Evolutionary conservation across 2,113 vertebrate species (phyloP), one percentile per base, ranked within the genome.

Genomic region (Campylomormyrus tamandua): DNA sequence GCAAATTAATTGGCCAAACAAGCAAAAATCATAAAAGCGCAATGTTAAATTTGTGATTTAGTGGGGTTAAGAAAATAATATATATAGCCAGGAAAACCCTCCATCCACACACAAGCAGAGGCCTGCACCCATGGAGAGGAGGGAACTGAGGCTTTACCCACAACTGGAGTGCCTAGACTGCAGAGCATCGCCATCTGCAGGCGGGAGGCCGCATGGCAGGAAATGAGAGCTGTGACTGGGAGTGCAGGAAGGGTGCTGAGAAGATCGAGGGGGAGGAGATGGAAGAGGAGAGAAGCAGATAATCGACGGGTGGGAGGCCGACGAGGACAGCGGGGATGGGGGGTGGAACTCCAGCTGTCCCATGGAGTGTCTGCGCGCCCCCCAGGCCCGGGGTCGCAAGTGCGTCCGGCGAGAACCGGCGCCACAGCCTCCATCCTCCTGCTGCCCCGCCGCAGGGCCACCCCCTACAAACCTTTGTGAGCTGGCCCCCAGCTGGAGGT

Each of bases 391-490:
- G 2, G 94, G 95, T 92, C 95, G 91, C 24, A 96, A 89, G 31
- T n/a, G 49, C 2, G 85, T 9, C 93, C 95, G 92, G 92, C 92
- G 89, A 88, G 93, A 94, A 90, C 91, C 84, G n/a, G 48, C 4
- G 48, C 89, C 91, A 70, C 91, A n/a, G 70, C 74, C 39, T n/a
- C 86, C 93, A 2, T 94, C 89, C 52, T 94, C 95, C 45, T 90
- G 91, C 91, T 93, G 94, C 88, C 93, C 90, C 0, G 90, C 88
- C 91, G 91, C 93, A 52, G 93, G 93, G 74, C 95, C 93, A 56
- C 95, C 93, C 93, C 97, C 97, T 96, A 99, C 98, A 96, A 98
- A 99, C 98, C 98, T 99, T 96, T 98, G 98, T 89, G 97, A 97
- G 95, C 97, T 96, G 50, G 95, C 94, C 83, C 91, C 91, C 90